Evolutionary conservation across 2,113 vertebrate genomes (phyloP), one percentile per base, ranked within the genome.

Genomic region (Cricetomys ansorgei): DNA sequence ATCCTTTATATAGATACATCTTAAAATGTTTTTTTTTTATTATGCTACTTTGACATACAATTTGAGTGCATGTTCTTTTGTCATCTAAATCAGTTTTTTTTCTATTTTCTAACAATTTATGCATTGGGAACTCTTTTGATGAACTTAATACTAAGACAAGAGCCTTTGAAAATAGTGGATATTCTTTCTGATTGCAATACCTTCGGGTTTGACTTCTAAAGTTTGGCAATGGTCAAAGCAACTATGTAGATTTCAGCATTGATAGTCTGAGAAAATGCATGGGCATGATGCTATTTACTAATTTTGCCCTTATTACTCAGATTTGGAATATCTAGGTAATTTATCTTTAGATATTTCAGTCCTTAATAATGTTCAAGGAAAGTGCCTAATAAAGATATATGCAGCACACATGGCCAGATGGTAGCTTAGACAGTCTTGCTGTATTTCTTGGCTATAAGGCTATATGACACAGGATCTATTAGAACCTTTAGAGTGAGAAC

Each of bases 201-300:
- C 95, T 91, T 94, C 94, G 27, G 90, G 17, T 90, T 94, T 94
- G 62, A 23, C 29, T 97, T 96, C 65, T 48, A 76, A 67, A 92
- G 50, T 95, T 91, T 95, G 48, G 27, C 79, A 94, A 72, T 31
- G 85, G 25, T 65, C 48, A 88, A 94, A 92, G 31, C 9, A 75
- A 34, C 75, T 12, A 50, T 62, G 45, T n/a, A 67, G 43, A 55
- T 85, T 91, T 92, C 31, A 94, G 75, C 90, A 65, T 86, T 88
- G 94, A 65, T 57, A 77, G 43, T 73, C 73, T 87, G 75, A 93
- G 50, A 96, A 89, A 94, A 67, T 76, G 7, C 37, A 87, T 59
- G n/a, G 62, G 9, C 31, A 29, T n/a, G 45, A 80, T 86, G 73
- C 34, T 93, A 65, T 84, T 97, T 91, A 89, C 80, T 37, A 84